Base-by-base conservation (phyloP, 1,140 invertebrate genomes). In the Drosophila nasuta region DNA sequence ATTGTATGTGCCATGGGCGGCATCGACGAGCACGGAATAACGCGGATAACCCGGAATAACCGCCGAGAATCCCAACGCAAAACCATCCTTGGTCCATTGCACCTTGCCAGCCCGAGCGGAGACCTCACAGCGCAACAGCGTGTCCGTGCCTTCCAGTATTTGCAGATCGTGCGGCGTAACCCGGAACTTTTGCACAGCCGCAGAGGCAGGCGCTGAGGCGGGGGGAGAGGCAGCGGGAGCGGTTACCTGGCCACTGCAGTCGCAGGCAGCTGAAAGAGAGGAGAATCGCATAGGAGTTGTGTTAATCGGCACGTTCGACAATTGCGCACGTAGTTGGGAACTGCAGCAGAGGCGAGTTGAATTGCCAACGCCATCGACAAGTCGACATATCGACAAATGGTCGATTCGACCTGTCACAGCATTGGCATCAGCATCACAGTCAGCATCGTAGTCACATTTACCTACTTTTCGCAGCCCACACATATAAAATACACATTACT, bases 61-160 rank as follows among this genome's bases (percentile, higher is more conserved):
- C 2, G 95, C 94, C 6, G 95, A 95, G 93, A 96, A 97, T 43
- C 98, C 97, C 74, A 98, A 94, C 45, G 96, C 97, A 92, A 98
- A 98, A 62, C 97, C 97, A 93, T 98, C 97, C 93, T 98, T 98
- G 63, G 97, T 97, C 98, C 98, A 99, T 91, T 98, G 97, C 68
- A 98, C 97, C 79, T 95, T 95, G 13, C 98, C 98, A 17, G 95
- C 95, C 72, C 96, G 94, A 92, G 98, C 95, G 41, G 95, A 95
- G 2, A 99, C 95, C 82, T 96, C 96, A 92, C 98, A 99, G 75
- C 96, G 95, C 59, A 98, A 93, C 30, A 96, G 95, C 1, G 96
- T 96, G 70, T 96, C 96, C 1, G 96, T 94, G 69, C 97, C 97
- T 92, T 97, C 97, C 63, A 96, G 95, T 15, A 98, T 97, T 77